Evolutionary conservation across 2,888 invertebrate genomes (phyloP), one percentile per base, ranked within the genome.

Genomic region (Poecilobothrus nobilitatus): DNA sequence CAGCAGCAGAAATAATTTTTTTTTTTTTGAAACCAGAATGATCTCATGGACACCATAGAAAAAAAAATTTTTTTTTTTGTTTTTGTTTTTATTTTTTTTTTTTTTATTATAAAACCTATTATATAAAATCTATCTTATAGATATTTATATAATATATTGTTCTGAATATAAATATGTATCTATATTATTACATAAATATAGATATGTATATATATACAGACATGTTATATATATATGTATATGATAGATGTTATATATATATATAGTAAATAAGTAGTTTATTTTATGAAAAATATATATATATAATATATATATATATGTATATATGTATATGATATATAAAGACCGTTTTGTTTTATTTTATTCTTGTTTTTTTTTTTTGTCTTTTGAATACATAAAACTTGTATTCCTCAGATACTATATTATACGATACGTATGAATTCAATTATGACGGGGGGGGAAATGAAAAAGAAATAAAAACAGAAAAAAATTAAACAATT

Each of bases 1-100:
- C 27, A 27, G 27, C 27, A 27, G 27, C 27, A 27, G 27, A 27
- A 27, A 27, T 27, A 27, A 27, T 41, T 41, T 41, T 41, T 41
- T 41, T 41, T 41, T 41, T 53, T 53, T 18, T 18, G 53, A 53
- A 53, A 53, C 53, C 53, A 53, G 53, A 53, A 53, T 53, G 53
- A 53, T 53, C 53, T 53, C 53, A 53, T 53, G 53, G 53, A 53
- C 53, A 53, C 53, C 53, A 53, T 53, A 53, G 53, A 53, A 53
- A 53, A 53, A 27, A 27, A 27, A 27, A 27, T 4, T n/a, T n/a
- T n/a, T n/a, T n/a, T 37, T 37, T 34, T 34, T 44, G 15, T 44
- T 37, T 37, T 44, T 44, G 10, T 44, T 37, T 37, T 44, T 15
- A 44, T 44, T 44, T 44, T 44, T 10, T n/a, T n/a, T n/a, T n/a